Evolutionary conservation across 2,888 invertebrate genomes (phyloP).

Genomic region (Cetonia aurata): DNA sequence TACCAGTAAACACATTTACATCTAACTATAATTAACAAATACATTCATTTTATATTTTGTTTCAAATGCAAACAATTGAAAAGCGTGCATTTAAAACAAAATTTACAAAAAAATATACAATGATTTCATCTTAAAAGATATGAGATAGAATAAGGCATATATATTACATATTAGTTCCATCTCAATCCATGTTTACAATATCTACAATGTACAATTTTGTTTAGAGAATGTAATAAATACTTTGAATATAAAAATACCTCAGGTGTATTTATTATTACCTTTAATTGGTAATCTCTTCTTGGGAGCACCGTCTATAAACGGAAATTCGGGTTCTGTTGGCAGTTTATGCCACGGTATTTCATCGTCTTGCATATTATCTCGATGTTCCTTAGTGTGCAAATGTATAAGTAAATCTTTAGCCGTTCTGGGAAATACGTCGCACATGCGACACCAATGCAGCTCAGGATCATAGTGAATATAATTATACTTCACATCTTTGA

Average conservation of each 20-base stretch:
- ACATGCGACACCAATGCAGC: constrained; percentile 90
- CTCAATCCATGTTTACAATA: constrained; percentile 22
- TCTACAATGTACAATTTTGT: constrained; percentile 32
- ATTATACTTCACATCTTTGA: constrained; percentile 70
- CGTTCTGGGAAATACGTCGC: constrained; percentile 88
- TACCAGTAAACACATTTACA: background rate
- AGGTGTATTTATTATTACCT: constrained; percentile 68
- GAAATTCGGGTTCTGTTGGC: constrained; percentile 74
- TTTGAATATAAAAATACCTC: constrained; percentile 23
- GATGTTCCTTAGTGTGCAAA: constrained; percentile 83
- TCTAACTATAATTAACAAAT: constrained; percentile 10
- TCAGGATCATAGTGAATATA: constrained; percentile 90
- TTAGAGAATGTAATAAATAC: constrained; percentile 11
- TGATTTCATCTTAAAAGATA: constrained; percentile 15
- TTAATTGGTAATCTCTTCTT: constrained; percentile 85
- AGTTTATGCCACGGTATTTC: constrained; percentile 84
- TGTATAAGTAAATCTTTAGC: constrained; percentile 89
- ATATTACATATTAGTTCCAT: constrained; percentile 27
- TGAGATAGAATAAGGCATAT: constrained; percentile 5
- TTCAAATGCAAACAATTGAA: constrained; percentile 9
- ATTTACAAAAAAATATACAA: constrained; percentile 41
- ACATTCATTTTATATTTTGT: constrained; percentile 20
- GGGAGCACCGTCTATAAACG: constrained; percentile 77
- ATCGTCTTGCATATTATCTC: constrained; percentile 72
- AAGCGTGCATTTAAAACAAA: constrained; percentile 40